Evolutionary conservation across 2,888 invertebrate species (phyloP), one percentile per base, ranked within the genome.

Genomic region (Trachelus iudaicus): DNA sequence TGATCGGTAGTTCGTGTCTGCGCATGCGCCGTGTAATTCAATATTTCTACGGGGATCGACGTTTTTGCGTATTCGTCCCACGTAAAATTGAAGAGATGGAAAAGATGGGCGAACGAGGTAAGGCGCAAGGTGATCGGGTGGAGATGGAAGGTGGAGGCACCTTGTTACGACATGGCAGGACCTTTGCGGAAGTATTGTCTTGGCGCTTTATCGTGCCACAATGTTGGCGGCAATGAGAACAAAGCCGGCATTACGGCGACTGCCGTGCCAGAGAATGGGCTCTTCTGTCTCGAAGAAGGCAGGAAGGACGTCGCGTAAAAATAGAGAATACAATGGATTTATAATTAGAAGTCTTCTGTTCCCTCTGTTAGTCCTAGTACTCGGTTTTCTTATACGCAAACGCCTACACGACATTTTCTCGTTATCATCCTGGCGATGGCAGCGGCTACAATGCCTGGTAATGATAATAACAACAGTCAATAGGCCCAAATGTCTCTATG

Each of bases 161-260:
- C 85, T 86, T 85, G 86, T 88, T 88, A 85, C 84, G 84, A 80
- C 82, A 85, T 40, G 86, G 80, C 85, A 86, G 84, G 85, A 87
- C 85, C 86, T 87, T 84, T 78, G 81, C 80, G 77, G 79, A 76
- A 79, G 83, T 83, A 85, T 89, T 89, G 89, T 89, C 87, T 87
- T 87, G 79, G 84, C 87, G 87, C 87, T 88, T 89, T 89, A 88
- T 89, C 89, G 88, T 86, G 87, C 86, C 85, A 89, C 88, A 88
- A 88, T 89, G 89, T 89, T 86, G 40, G 83, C 86, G 83, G 89
- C 89, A 88, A 88, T 89, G 85, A 81, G 84, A 85, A 89, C 88
- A 89, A 89, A 87, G 81, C 79, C 84, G 79, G 86, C 86, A 88
- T 88, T 88, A 88, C 88, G 84, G 83, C 73, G 86, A 85, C 85